phyloP scores from a whole-genome alignment of 2,888 invertebrate species.

The Agrilus mali region DNA sequence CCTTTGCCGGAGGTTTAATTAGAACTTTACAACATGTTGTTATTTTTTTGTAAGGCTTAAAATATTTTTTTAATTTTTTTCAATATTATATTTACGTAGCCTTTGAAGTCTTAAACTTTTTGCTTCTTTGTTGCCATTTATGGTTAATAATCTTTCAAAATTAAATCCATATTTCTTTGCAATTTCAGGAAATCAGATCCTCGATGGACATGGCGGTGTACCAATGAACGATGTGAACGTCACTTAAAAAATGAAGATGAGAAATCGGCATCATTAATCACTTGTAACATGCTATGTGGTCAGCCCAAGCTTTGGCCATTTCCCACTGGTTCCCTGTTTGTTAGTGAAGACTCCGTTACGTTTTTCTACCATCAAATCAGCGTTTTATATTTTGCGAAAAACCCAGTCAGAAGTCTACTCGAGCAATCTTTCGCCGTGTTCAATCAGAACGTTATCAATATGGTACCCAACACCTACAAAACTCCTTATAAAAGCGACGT shows the following conservation, averaged over 20 bases:
- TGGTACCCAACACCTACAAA: slow-evolving; percentile 20
- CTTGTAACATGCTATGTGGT: slow-evolving; percentile 70
- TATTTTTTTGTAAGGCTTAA: no score
- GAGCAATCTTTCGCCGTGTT: slow-evolving; percentile 40
- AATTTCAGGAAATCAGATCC: slow-evolving; percentile 38
- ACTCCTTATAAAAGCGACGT: slow-evolving; percentile 22
- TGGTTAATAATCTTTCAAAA: no score
- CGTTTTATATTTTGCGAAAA: slow-evolving; percentile 33
- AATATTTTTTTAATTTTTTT: no score
- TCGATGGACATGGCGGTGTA: slow-evolving; percentile 69
- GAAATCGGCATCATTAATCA: slow-evolving; percentile 45
- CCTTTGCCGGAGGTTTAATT: no score
- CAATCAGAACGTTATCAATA: slow-evolving; percentile 26
- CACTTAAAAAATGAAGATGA: slow-evolving; percentile 31
- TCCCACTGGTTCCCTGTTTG: slow-evolving; percentile 57
- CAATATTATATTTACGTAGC: no score
- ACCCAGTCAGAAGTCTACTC: slow-evolving; percentile 35
- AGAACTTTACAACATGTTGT: no score
- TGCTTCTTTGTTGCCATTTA: no score
- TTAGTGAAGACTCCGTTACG: slow-evolving; percentile 51
- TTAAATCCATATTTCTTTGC: slow-evolving; percentile 6
- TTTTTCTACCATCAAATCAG: slow-evolving; percentile 42
- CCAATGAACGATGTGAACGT: slow-evolving; percentile 56
- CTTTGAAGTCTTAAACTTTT: no score
- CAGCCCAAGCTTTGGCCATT: slow-evolving; percentile 67